These are phyloP conservation scores for Sphenopsis melanotis DNA, from an alignment of 2,797 vertebrate genomes.

Conservation along the genomic window DNA sequence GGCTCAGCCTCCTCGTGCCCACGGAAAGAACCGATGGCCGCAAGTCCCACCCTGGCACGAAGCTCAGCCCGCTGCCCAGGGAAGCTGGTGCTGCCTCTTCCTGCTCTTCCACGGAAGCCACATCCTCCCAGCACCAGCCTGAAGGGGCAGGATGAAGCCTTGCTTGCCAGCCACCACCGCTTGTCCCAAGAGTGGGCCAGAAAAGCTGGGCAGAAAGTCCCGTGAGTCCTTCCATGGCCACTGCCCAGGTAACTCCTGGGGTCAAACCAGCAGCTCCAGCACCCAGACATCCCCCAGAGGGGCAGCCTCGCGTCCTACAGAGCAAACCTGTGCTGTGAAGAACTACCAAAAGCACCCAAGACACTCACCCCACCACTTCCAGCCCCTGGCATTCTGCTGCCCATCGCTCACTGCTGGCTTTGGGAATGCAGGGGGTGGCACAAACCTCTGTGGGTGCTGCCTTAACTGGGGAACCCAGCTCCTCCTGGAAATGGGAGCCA, in stretches of 20 bases:
- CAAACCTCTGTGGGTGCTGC: background rate
- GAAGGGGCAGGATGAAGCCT: background rate
- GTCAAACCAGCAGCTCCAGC: background rate
- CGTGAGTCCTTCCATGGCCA: background rate
- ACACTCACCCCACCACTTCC: background rate
- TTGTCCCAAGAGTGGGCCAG: background rate
- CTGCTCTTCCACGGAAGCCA: background rate
- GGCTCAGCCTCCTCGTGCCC: background rate
- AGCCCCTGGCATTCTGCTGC: background rate
- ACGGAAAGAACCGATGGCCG: background rate
- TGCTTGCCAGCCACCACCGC: background rate
- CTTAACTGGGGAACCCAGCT: background rate
- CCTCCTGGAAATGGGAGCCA: background rate
- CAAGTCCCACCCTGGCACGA: background rate
- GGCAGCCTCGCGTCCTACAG: background rate
- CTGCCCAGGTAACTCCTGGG: background rate
- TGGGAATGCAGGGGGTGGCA: background rate
- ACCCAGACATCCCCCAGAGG: background rate
- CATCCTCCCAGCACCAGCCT: background rate
- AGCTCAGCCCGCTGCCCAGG: background rate
- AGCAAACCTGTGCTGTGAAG: background rate
- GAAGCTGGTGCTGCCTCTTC: background rate
- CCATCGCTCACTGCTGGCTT: background rate
- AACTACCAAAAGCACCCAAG: accelerated
- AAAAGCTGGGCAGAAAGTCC: background rate